Evolutionary conservation across 2,113 vertebrate genomes (phyloP).

Genomic region (Octodon degus): DNA sequence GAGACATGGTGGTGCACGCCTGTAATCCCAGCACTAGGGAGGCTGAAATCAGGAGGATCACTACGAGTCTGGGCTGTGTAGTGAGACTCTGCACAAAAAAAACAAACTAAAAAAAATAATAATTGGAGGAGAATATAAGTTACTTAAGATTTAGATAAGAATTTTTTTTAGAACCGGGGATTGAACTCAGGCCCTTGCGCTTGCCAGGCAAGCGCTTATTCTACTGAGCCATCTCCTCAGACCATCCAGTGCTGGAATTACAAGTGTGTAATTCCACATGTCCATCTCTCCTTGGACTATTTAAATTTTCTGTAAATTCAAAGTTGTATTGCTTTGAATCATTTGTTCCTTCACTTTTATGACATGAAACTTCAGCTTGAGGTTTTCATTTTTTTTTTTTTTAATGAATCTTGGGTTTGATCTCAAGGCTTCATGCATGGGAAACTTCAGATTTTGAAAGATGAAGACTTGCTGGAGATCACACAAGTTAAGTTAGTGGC

Average conservation of each 20-base stretch:
- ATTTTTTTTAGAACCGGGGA: too few relatives aligned
- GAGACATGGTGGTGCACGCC: not conserved
- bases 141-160: constrained; percentile 26
- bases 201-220: too few relatives aligned
- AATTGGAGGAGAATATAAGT: constrained; percentile 49
- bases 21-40: too few relatives aligned
- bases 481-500: constrained; percentile 10
- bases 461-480: constrained; percentile 26
- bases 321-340: constrained; percentile 28
- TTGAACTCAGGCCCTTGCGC: too few relatives aligned
- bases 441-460: constrained; percentile 54
- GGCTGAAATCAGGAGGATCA: too few relatives aligned
- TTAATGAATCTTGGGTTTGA: not conserved
- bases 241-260: not conserved
- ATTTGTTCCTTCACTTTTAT: constrained; percentile 15
- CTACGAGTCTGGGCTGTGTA: too few relatives aligned
- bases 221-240: not conserved
- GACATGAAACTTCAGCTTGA: constrained; percentile 55
- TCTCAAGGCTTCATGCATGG: not conserved
- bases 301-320: constrained; percentile 55
- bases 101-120: too few relatives aligned
- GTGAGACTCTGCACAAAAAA: too few relatives aligned
- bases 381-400: not conserved
- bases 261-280: not conserved
- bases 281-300: not conserved